Evolutionary conservation across 2,888 invertebrate genomes (phyloP).

Genomic region (Pinctada fucata): DNA sequence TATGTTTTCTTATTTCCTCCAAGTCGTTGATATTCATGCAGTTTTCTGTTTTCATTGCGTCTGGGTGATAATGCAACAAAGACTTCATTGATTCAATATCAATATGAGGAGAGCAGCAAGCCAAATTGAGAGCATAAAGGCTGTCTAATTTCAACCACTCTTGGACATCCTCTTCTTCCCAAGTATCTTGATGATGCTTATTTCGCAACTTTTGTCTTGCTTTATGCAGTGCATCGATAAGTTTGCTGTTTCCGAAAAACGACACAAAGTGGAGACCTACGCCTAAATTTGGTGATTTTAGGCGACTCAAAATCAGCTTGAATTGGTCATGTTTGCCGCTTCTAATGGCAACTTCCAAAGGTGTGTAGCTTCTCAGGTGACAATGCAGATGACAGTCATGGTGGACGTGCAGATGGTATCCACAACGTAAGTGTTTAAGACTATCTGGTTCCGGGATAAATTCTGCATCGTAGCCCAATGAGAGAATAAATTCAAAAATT

Average conservation of each 20-base stretch:
- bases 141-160: conserved; percentile 19
- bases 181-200: not conserved
- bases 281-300: not conserved
- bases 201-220: conserved; percentile 3
- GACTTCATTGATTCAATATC: conserved; percentile 14
- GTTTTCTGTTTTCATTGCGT: conserved; percentile 12
- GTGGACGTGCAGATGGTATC: not conserved
- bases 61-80: conserved; percentile 20
- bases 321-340: conserved; percentile 8
- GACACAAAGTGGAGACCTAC: conserved; percentile 19
- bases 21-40: conserved; percentile 10
- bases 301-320: conserved; percentile 11
- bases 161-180: not conserved
- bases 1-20: conserved; percentile 4
- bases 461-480: not conserved
- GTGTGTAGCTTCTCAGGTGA: conserved; percentile 6
- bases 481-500: conserved; percentile 7
- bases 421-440: conserved; percentile 16
- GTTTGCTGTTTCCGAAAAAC: conserved; percentile 12
- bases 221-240: conserved; percentile 14
- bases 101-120: conserved; percentile 24
- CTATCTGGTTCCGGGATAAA: conserved; percentile 8
- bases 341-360: conserved; percentile 23
- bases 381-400: not conserved
- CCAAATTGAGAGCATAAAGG: conserved; percentile 14